Evolutionary conservation across 1,140 invertebrate species (phyloP).

Genomic region (Agrilus planipennis): DNA sequence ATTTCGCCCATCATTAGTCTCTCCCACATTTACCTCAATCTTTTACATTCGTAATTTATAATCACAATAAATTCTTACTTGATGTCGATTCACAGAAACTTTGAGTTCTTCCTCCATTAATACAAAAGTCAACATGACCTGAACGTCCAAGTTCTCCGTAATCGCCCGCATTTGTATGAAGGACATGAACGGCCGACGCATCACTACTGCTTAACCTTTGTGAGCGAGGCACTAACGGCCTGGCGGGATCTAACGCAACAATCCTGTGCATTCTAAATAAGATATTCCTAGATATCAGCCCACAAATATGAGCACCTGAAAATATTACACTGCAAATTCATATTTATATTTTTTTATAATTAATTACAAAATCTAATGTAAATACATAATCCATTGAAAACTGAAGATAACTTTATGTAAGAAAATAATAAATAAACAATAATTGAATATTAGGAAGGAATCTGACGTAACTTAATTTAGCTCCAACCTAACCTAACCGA

Average conservation of each 20-base stretch:
- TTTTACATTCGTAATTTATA: constrained; percentile 3
- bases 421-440: too few species aligned
- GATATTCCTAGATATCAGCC: constrained; percentile 54
- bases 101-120: constrained; percentile 60
- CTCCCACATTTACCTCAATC: not conserved
- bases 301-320: constrained; percentile 52
- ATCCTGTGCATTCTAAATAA: constrained; percentile 49
- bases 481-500: too few species aligned
- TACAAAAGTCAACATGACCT: constrained; percentile 62
- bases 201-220: constrained; percentile 54
- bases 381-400: too few species aligned
- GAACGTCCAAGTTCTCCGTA: constrained; percentile 56
- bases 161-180: constrained; percentile 63
- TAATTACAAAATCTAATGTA: too few species aligned
- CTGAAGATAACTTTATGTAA: too few species aligned
- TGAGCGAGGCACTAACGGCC: constrained; percentile 50
- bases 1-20: not conserved
- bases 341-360: too few species aligned
- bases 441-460: too few species aligned
- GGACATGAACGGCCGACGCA: constrained; percentile 56
- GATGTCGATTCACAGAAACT: constrained; percentile 58
- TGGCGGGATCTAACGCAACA: constrained; percentile 60
- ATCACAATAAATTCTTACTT: constrained; percentile 44
- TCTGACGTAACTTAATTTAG: too few species aligned
- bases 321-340: too few species aligned